Evolutionary conservation across 2,113 vertebrate species (phyloP), one percentile per base, ranked within the genome.

Genomic region (Hassar affinis): DNA sequence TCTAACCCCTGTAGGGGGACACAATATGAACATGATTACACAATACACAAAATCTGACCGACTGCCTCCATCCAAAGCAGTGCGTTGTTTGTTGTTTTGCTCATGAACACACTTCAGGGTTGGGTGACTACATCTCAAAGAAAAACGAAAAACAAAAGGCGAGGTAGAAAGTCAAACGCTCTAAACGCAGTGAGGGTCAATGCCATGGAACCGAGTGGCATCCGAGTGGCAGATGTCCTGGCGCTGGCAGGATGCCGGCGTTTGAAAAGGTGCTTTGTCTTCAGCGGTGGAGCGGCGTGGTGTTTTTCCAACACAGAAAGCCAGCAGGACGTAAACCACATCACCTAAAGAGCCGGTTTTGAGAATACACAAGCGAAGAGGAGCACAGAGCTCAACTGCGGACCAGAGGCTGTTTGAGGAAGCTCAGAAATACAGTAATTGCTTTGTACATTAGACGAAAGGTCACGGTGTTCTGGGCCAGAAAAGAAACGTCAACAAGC

Each of bases 311-410:
- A 81, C 38, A 56, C 17, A 57, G 30, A 72, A 78, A 30, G 54
- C 69, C 4, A 47, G 52, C 57, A 15, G 5, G 52, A 27, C 33
- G n/a, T 33, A 85, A 64, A 77, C 35, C 62, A 76, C 27, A 56
- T 71, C 71, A 59, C 62, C 78, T 51, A 85, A 81, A 77, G 80
- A 57, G 25, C 30, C n/a, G n/a, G 71, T 72, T 62, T 33, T 35
- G 38, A 51, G 15, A 47, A 79, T 51, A 49, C 59, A 66, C 35
- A 71, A 8, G 12, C 25, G n/a, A 35, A 17, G 22, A 27, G 12
- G 49, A 35, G 38, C 2, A 45, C 8, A 47, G 49, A 68, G 47
- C 61, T 45, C 25, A 45, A 45, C 20, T 1, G 22, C 62, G 79
- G n/a, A 69, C 52, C 15, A 14, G 20, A 12, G 27, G n/a, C 35